Evolutionary conservation across 2,113 vertebrate species (phyloP).

Genomic region (Calonectris borealis): DNA sequence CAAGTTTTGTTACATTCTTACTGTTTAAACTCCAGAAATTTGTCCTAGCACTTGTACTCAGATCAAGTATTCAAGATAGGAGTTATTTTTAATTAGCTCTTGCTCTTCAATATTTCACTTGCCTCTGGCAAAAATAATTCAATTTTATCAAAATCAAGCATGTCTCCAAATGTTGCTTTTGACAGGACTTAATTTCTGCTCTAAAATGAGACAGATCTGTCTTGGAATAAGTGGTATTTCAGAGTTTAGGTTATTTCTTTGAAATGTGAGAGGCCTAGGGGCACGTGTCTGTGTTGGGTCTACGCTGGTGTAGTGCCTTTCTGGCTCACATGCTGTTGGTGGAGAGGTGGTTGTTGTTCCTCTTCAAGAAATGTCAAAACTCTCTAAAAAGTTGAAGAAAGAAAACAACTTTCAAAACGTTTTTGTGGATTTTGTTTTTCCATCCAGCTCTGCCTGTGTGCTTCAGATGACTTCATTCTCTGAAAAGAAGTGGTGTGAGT

Average conservation of each 20-base stretch:
- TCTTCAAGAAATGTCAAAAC: background rate
- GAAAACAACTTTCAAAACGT: background rate
- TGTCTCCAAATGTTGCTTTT: background rate
- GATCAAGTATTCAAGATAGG: background rate
- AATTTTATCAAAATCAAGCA: background rate
- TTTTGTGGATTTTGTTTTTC: background rate
- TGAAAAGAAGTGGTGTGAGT: background rate
- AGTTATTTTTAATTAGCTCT: background rate
- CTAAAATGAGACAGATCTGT: background rate
- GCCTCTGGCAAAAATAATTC: background rate
- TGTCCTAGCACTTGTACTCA: background rate
- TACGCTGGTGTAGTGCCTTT: background rate
- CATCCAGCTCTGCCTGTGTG: background rate
- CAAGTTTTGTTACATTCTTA: background rate
- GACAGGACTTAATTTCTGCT: background rate
- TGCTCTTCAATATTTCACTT: background rate
- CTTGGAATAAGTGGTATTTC: background rate
- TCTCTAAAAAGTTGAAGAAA: background rate
- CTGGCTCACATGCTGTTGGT: background rate
- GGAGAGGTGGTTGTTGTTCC: background rate
- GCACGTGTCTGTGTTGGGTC: background rate
- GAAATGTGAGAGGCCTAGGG: background rate
- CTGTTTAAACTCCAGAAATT: background rate
- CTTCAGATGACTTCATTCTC: conserved; percentile 1
- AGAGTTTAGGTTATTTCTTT: background rate